Evolutionary conservation across 2,797 vertebrate genomes (phyloP).

Genomic region (Aeoliscus strigatus): DNA sequence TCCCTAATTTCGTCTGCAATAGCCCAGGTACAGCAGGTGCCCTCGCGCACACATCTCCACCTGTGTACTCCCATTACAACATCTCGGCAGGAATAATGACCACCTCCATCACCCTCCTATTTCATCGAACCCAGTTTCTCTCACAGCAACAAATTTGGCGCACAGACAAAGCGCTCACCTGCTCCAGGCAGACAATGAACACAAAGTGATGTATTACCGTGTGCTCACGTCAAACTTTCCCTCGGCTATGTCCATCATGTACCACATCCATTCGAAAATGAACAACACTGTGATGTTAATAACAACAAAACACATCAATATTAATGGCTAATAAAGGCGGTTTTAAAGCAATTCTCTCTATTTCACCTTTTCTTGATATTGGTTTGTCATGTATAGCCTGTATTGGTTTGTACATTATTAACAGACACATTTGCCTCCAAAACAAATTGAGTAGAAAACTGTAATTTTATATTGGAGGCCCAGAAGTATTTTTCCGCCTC

Average conservation of each 20-base stretch:
- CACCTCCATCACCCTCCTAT: slow-evolving; percentile 62
- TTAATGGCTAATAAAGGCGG: no score
- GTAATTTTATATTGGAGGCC: not conserved
- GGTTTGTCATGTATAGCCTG: no score
- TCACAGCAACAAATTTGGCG: slow-evolving; percentile 58
- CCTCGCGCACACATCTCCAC: slow-evolving; percentile 56
- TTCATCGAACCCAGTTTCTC: slow-evolving; percentile 73
- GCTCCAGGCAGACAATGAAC: slow-evolving; percentile 26
- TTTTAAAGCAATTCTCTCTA: no score
- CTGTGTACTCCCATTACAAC: slow-evolving; percentile 67
- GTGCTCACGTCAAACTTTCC: slow-evolving; percentile 20
- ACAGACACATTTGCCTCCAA: no score
- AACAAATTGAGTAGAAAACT: not conserved
- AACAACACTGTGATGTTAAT: no score
- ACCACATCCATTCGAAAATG: no score
- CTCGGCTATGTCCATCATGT: slow-evolving; percentile 5
- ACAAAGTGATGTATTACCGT: slow-evolving; percentile 15
- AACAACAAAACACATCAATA: no score
- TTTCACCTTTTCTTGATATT: no score
- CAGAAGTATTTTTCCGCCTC: not conserved
- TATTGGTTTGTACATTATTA: no score
- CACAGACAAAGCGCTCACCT: slow-evolving; percentile 41
- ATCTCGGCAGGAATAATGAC: slow-evolving; percentile 62
- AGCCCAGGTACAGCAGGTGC: slow-evolving; percentile 51
- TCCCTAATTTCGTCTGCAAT: slow-evolving; percentile 38